A percentile compares a stretch with the other conserved stretches of the same genome.
Conservation (phyloP, 2,113 vertebrate species). For the Indri indri region DNA sequence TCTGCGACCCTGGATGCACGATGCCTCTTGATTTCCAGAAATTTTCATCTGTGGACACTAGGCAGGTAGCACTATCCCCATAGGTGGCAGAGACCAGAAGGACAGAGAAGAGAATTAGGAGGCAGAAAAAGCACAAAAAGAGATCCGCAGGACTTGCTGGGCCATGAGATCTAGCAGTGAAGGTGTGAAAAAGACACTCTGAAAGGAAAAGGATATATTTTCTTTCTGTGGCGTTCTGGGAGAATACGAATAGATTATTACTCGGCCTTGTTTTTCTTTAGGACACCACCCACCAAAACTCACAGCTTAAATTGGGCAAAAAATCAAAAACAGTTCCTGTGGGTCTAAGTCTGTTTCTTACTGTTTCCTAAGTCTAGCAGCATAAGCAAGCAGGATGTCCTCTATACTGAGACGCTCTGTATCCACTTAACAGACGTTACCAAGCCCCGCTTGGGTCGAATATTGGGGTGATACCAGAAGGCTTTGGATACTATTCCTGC, state of each 20-base stretch:
- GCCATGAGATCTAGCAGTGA: not conserved
- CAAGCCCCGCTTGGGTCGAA: not conserved
- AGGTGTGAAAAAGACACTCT: not conserved
- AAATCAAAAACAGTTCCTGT: not conserved
- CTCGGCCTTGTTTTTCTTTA: conserved; percentile 39
- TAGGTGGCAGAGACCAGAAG: conserved; percentile 1
- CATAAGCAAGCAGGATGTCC: not conserved
- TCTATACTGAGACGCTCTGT: not conserved
- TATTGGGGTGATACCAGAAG: not conserved
- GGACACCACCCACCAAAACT: conserved; percentile 37
- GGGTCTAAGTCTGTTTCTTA: not conserved
- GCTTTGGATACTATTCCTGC: not conserved
- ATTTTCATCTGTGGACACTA: not conserved
- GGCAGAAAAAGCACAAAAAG: not conserved
- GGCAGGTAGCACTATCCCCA: not conserved
- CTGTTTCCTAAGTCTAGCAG: conserved; percentile 22
- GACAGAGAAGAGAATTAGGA: not conserved
- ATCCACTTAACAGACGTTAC: not conserved
- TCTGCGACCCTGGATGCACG: not conserved
- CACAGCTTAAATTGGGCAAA: not conserved
- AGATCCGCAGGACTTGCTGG: not conserved
- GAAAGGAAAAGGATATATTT: not conserved
- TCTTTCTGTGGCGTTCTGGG: conserved; percentile 19
- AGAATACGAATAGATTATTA: conserved; percentile 7
- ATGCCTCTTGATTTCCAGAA: not conserved